Conservation (phyloP, 2,888 invertebrate species). For the Elmis aenea region DNA sequence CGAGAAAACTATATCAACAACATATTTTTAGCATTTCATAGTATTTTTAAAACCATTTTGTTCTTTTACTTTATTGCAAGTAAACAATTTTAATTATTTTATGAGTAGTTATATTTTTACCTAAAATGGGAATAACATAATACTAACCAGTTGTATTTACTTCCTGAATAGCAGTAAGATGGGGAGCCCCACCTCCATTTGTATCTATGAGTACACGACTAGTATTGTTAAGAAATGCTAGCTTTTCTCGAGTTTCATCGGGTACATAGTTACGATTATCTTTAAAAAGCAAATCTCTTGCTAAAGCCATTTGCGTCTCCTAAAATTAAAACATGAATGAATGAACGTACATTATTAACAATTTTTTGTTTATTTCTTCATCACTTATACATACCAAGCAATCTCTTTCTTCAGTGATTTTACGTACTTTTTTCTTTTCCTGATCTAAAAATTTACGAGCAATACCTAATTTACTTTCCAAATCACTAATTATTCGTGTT, state of each 20-base stretch:
- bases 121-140: conserved; percentile 3
- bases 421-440: too few species aligned
- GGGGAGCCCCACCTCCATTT: conserved; percentile 18
- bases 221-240: conserved; percentile 68
- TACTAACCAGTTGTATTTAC: conserved; percentile 70
- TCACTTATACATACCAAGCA: too few species aligned
- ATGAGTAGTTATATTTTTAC: too few species aligned
- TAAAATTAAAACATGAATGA: conserved; percentile 11
- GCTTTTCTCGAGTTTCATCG: conserved; percentile 76
- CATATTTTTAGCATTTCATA: not conserved
- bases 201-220: conserved; percentile 18
- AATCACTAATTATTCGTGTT: conserved; percentile 64
- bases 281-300: conserved; percentile 64
- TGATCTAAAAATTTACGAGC: conserved; percentile 75
- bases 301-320: conserved; percentile 61
- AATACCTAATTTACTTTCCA: conserved; percentile 76
- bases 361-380: conserved; percentile 17
- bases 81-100: too few species aligned
- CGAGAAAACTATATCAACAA: conserved; percentile 7
- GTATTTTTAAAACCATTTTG: too few species aligned
- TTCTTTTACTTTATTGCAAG: too few species aligned
- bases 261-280: conserved; percentile 67
- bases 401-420: conserved; percentile 64
- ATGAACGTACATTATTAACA: not conserved
- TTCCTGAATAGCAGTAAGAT: conserved; percentile 59